Percentiles rank a stretch among this genome's conserved stretches.
phyloP scores from a whole-genome alignment of 2,797 vertebrate species.

The Rhabdomys pumilio region DNA sequence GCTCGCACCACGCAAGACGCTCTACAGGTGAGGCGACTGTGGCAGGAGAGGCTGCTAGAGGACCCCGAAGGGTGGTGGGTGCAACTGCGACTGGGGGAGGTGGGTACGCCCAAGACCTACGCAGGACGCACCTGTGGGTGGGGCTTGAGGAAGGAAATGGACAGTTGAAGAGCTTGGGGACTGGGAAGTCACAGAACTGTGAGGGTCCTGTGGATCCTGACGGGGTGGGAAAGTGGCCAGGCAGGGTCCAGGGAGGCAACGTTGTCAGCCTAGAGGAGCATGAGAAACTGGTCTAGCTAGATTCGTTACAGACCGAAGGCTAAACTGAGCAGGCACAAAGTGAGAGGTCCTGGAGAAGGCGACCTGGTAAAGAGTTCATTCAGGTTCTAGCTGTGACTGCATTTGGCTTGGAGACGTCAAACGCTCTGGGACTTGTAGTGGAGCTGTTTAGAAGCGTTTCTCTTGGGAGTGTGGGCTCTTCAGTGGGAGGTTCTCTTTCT shows the following conservation, averaged over 20 bases:
- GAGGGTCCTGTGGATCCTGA: neutral
- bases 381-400: neutral
- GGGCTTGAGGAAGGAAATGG: neutral
- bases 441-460: neutral
- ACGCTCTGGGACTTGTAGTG: neutral
- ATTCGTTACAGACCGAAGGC: neutral
- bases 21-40: slow-evolving; percentile 93
- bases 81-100: neutral
- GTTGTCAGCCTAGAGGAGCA: neutral
- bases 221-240: neutral
- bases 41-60: neutral
- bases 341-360: neutral
- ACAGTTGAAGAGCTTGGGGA: neutral
- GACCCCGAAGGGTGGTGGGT: neutral
- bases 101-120: neutral
- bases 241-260: no score
- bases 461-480: neutral
- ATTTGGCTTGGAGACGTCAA: neutral
- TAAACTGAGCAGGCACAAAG: neutral
- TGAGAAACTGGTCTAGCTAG: neutral
- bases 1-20: slow-evolving; percentile 90
- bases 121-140: neutral
- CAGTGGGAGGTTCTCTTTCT: neutral
- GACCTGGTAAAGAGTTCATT: neutral
- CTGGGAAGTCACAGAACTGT: neutral